A percentile compares a stretch with the other conserved stretches of the same genome.
These are phyloP conservation scores for Neostethus bicornis DNA, from an alignment of 2,797 vertebrate genomes.

Conservation along the genomic window DNA sequence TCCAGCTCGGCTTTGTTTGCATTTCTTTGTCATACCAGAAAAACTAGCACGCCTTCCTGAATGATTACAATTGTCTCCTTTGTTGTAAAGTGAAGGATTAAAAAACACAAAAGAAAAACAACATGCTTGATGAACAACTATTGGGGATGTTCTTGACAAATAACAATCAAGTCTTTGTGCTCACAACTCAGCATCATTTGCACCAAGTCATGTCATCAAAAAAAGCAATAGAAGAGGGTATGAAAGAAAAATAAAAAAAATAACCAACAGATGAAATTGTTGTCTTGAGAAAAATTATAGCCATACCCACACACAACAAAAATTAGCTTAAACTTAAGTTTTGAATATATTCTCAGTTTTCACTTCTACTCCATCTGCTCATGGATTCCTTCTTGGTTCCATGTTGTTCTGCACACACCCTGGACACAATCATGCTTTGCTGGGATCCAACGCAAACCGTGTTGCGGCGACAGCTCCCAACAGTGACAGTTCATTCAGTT, in stretches of 20 bases:
- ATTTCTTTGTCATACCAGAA: slow-evolving; percentile 14
- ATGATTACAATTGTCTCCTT: slow-evolving; percentile 20
- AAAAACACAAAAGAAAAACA: not conserved
- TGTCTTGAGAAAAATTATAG: too few species aligned
- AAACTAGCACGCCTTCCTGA: slow-evolving; percentile 19
- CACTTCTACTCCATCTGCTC: too few species aligned
- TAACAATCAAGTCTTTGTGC: slow-evolving; percentile 17
- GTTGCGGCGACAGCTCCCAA: too few species aligned
- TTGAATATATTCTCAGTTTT: too few species aligned
- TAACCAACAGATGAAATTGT: too few species aligned
- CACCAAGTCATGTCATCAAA: slow-evolving; percentile 9
- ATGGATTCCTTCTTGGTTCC: too few species aligned
- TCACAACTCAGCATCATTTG: not conserved
- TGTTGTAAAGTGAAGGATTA: slow-evolving; percentile 20
- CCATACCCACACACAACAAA: too few species aligned
- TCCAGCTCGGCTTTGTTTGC: slow-evolving; percentile 1
- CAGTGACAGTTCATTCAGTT: too few species aligned
- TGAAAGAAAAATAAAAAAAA: slow-evolving; percentile 7
- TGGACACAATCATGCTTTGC: too few species aligned
- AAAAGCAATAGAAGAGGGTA: slow-evolving; percentile 12
- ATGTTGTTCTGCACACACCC: not conserved
- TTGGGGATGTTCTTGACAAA: slow-evolving; percentile 16
- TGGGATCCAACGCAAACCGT: too few species aligned
- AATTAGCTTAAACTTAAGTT: too few species aligned
- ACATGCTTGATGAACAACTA: slow-evolving; percentile 4